These are phyloP conservation scores for Anoplophora glabripennis DNA, from an alignment of 1,140 invertebrate genomes.

Conservation along the genomic window DNA sequence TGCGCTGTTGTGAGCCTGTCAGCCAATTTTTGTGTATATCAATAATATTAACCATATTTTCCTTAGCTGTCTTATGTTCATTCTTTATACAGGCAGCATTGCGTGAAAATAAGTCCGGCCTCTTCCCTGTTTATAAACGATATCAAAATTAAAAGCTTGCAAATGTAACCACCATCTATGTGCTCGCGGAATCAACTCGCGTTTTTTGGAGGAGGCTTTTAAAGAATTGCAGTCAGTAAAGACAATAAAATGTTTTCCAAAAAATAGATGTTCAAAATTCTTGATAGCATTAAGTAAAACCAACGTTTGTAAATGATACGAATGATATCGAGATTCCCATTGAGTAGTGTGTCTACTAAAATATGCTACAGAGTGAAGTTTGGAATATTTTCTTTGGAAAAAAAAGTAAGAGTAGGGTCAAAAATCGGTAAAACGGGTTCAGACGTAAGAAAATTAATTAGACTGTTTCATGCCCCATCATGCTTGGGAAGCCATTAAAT, in stretches of 20 bases:
- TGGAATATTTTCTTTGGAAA: not conserved
- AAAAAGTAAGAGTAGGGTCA: not conserved
- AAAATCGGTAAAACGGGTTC: no score
- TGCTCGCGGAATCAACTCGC: not conserved
- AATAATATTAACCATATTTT: no score
- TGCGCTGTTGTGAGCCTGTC: no score
- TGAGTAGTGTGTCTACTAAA: not conserved
- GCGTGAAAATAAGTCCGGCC: no score
- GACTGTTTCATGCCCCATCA: no score
- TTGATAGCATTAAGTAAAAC: not conserved
- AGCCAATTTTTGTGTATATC: no score
- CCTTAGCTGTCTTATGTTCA: no score
- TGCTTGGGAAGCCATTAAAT: no score
- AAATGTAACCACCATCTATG: constrained; percentile 1
- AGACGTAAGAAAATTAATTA: no score
- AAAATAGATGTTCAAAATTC: not conserved
- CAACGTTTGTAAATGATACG: not conserved
- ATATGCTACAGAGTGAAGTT: not conserved
- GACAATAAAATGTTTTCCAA: not conserved
- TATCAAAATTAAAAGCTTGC: constrained; percentile 2
- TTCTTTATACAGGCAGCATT: no score
- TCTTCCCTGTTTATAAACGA: constrained; percentile 5
- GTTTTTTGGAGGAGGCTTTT: not conserved
- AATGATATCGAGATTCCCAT: not conserved
- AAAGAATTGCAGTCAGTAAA: not conserved